Evolutionary conservation across 2,797 vertebrate genomes (phyloP).

Genomic region (Corythornis leucogaster): DNA sequence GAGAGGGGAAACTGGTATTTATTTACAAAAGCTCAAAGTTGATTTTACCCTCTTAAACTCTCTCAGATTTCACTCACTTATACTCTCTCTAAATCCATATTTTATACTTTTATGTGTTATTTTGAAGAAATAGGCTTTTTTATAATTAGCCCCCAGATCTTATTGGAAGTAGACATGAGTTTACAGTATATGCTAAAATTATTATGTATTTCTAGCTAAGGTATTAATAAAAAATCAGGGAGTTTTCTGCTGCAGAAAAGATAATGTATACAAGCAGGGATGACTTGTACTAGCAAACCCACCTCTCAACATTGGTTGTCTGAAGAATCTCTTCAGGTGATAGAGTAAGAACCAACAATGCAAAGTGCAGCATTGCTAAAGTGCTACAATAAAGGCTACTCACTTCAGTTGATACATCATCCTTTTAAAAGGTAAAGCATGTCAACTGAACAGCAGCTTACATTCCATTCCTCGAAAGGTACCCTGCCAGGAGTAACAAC

Average conservation of each 20-base stretch:
- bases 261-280: not conserved
- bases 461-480: not conserved
- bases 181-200: not conserved
- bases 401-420: not conserved
- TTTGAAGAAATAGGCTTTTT: not conserved
- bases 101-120: not conserved
- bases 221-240: not conserved
- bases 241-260: not conserved
- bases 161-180: not conserved
- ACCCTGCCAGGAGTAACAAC: not conserved
- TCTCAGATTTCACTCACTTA: not conserved
- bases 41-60: not conserved
- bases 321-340: not conserved
- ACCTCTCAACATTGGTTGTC: not conserved
- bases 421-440: not conserved
- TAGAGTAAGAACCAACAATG: conserved; percentile 3
- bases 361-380: not conserved
- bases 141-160: not conserved
- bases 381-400: not conserved
- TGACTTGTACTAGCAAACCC: conserved; percentile 16
- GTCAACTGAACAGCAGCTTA: not conserved
- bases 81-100: not conserved
- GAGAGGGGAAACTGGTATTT: not conserved
- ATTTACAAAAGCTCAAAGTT: not conserved
- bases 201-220: not conserved